Evolutionary conservation across 2,797 vertebrate species (phyloP), one percentile per base, ranked within the genome.

Genomic region (Malacoraja senta): DNA sequence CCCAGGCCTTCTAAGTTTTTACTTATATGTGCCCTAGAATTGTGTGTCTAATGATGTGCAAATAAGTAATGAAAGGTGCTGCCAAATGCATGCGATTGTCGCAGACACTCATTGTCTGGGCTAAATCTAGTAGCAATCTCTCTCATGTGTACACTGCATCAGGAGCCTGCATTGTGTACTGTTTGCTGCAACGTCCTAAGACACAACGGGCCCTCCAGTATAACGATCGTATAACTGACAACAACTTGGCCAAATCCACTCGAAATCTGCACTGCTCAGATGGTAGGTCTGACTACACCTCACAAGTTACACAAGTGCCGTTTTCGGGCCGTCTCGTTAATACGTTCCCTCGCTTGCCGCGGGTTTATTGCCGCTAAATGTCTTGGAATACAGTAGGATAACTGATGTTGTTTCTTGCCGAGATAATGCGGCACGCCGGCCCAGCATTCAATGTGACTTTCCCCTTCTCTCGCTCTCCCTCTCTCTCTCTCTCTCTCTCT

Each of bases 361-460:
- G 68, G 90, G 35, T 74, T 71, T 53, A 91, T 74, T 91, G 68
- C 90, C 90, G 24, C 38, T 74, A 72, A 63, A 90, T 72, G 24
- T 91, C 68, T 91, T 12, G 35, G 90, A 91, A 44, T 91, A 91
- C 68, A 74, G 90, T 26, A 38, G 24, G 90, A 91, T 53, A 74
- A 53, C 44, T 74, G 32, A 26, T 91, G 68, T 91, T 91, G 68
- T 91, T 91, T 91, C 90, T 91, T 38, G 90, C 90, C 35, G 90
- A 91, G 90, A 44, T 91, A 91, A 72, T 91, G 90, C 90, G 90
- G 90, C 90, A 91, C 86, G 90, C 90, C 90, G 90, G 90, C 90
- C 90, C 90, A 91, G 90, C 90, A 91, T 91, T 91, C 90, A 91
- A 91, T 74, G 32, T 74, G 90, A 91, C 90, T 91, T 91, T 74